Evolutionary conservation across 2,113 vertebrate genomes (phyloP).

Genomic region (Diphyllodes magnificus): DNA sequence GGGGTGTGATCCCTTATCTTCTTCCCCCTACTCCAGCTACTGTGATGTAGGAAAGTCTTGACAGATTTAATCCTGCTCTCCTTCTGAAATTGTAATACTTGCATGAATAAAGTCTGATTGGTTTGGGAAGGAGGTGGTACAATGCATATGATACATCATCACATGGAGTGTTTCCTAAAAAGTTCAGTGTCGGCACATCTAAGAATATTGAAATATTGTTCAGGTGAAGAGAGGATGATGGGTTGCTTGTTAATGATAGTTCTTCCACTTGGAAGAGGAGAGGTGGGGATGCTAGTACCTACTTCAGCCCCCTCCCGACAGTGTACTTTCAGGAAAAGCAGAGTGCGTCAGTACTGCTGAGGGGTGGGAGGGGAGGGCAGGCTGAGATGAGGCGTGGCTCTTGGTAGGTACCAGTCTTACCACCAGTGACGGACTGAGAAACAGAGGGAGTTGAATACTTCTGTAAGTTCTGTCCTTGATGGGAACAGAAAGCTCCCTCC

Average conservation of each 20-base stretch:
- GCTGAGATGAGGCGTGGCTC: background rate
- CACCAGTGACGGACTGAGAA: background rate
- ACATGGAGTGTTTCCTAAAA: background rate
- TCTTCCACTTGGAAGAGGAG: background rate
- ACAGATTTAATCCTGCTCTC: background rate
- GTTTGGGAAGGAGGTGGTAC: background rate
- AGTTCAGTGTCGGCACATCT: background rate
- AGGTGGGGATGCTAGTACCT: background rate
- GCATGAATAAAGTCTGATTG: background rate
- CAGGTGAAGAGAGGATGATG: background rate
- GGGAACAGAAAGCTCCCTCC: background rate
- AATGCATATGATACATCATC: rapidly evolving
- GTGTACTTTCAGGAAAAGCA: background rate
- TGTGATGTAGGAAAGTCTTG: background rate
- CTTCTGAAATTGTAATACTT: background rate
- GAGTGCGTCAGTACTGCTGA: background rate
- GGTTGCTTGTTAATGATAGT: background rate
- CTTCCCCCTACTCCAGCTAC: background rate
- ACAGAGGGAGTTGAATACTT: background rate
- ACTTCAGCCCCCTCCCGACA: rapidly evolving
- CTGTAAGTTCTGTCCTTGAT: background rate
- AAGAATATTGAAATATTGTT: background rate
- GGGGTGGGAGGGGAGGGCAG: background rate
- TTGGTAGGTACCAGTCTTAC: background rate
- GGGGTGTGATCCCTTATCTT: background rate